Evolutionary conservation across 2,888 invertebrate species (phyloP).

Genomic region (Xylocampa areola): DNA sequence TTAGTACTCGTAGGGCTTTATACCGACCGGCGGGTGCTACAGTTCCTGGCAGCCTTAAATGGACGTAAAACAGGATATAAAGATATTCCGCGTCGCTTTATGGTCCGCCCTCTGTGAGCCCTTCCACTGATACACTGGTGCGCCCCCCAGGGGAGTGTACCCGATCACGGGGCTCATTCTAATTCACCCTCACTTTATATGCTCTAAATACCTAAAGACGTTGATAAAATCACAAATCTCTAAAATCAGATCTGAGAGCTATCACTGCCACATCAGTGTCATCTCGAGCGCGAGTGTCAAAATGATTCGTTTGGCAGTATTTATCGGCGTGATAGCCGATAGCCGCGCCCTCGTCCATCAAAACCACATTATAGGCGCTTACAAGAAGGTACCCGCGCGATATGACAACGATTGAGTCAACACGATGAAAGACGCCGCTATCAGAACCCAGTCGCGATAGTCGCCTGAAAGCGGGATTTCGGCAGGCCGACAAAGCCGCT

Average conservation of each 20-base stretch:
- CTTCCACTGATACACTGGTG: constrained; percentile 43
- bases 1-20: too few relatives aligned
- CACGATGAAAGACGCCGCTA: constrained; percentile 86
- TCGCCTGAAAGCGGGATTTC: constrained; percentile 85
- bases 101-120: constrained; percentile 66
- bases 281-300: constrained; percentile 60
- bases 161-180: constrained; percentile 23
- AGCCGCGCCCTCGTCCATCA: constrained; percentile 85
- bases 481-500: constrained; percentile 85
- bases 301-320: constrained; percentile 61
- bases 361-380: constrained; percentile 82
- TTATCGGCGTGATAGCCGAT: constrained; percentile 69
- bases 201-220: constrained; percentile 7
- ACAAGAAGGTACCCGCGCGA: constrained; percentile 80
- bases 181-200: constrained; percentile 44
- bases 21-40: background rate
- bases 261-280: constrained; percentile 53
- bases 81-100: constrained; percentile 69
- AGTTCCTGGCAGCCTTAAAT: constrained; percentile 64
- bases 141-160: constrained; percentile 59
- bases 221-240: constrained; percentile 49
- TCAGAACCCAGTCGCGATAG: constrained; percentile 77
- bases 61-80: constrained; percentile 76
- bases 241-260: constrained; percentile 57
- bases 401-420: constrained; percentile 80